Percentiles rank a stretch among this genome's conserved stretches.
Conservation (phyloP, 2,113 vertebrate genomes). For the Rhinoderma darwinii region DNA sequence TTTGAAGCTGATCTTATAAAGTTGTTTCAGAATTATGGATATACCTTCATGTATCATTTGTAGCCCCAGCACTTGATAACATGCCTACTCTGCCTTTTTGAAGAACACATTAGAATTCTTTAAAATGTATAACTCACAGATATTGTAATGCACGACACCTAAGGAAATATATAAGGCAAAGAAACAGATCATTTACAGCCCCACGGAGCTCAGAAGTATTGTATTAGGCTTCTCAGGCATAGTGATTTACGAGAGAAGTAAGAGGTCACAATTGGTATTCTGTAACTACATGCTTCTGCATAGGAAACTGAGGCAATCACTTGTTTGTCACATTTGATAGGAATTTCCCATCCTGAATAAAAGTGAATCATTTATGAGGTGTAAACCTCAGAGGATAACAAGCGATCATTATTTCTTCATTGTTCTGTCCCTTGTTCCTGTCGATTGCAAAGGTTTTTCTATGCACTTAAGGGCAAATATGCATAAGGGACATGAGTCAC, state of each 20-base stretch:
- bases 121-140: slow-evolving; percentile 3
- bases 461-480: neutral
- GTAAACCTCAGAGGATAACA: neutral
- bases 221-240: neutral
- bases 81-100: neutral
- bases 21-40: neutral
- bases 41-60: neutral
- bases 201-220: neutral
- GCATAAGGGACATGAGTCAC: neutral
- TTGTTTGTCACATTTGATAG: neutral
- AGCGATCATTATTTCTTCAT: neutral
- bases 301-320: neutral
- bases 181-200: neutral
- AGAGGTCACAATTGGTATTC: neutral
- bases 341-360: neutral
- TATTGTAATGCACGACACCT: slow-evolving; percentile 10
- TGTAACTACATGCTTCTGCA: neutral
- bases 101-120: slow-evolving; percentile 12
- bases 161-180: neutral
- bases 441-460: slow-evolving; percentile 52
- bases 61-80: neutral
- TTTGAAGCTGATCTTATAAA: neutral
- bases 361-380: neutral
- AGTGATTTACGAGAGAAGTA: neutral
- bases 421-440: neutral